Evolutionary conservation across 2,797 vertebrate species (phyloP).

Genomic region (Moxostoma hubbsi): DNA sequence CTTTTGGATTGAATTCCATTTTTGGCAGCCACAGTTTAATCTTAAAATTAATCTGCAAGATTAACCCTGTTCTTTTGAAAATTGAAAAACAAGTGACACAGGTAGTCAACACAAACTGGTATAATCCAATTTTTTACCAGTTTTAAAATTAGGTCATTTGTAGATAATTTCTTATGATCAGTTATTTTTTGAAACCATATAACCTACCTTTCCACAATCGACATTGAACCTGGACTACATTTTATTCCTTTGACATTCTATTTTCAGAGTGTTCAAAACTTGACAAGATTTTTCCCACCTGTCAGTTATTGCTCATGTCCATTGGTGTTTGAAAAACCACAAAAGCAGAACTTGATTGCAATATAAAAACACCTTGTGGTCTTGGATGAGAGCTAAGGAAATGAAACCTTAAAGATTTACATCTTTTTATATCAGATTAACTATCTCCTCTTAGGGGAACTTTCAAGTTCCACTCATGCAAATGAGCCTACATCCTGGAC

Average conservation of each 20-base stretch:
- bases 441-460: slow-evolving; percentile 9
- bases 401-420: slow-evolving; percentile 26
- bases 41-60: slow-evolving; percentile 14
- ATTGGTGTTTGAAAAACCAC: slow-evolving; percentile 3
- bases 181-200: slow-evolving; percentile 42
- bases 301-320: neutral
- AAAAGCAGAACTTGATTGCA: slow-evolving; percentile 9
- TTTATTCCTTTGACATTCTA: neutral
- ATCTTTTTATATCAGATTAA: neutral
- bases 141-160: slow-evolving; percentile 34
- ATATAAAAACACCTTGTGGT: neutral
- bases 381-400: neutral
- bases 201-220: neutral
- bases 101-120: slow-evolving; percentile 14
- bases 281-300: neutral
- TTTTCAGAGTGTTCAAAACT: neutral
- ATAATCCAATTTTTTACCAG: slow-evolving; percentile 18
- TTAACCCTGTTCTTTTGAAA: slow-evolving; percentile 20
- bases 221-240: slow-evolving; percentile 6
- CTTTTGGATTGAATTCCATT: neutral
- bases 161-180: slow-evolving; percentile 2
- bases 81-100: slow-evolving; percentile 15
- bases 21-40: neutral
- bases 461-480: slow-evolving; percentile 31
- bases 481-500: slow-evolving; percentile 40